Conservation (phyloP, 2,888 invertebrate genomes). For the Metellina segmentata region DNA sequence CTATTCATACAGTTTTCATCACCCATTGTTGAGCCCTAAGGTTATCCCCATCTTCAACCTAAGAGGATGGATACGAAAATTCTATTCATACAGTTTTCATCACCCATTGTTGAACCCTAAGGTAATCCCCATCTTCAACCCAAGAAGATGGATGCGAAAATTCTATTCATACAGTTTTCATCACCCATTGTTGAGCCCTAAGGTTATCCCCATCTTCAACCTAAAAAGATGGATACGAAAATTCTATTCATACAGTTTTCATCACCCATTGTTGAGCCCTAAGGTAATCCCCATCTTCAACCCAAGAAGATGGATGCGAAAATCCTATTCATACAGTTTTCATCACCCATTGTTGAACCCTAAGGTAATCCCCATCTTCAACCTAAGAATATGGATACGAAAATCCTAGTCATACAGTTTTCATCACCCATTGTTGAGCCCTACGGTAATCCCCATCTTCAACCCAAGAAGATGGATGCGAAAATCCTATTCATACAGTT, state of each 20-base stretch:
- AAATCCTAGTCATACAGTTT: conserved; percentile 16
- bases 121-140: not conserved
- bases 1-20: conserved; percentile 27
- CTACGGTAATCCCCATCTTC: not conserved
- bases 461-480: not conserved
- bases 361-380: not conserved
- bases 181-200: conserved; percentile 11
- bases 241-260: conserved; percentile 18
- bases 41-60: not conserved
- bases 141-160: conserved; percentile 11
- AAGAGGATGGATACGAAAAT: conserved; percentile 11
- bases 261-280: conserved; percentile 16
- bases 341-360: conserved; percentile 15
- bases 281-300: not conserved
- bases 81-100: conserved; percentile 28
- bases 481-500: conserved; percentile 24
- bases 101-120: conserved; percentile 5
- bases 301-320: conserved; percentile 8
- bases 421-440: conserved; percentile 22
- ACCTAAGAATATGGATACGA: not conserved
- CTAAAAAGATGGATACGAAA: conserved; percentile 7
- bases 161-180: conserved; percentile 24
- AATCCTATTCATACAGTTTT: conserved; percentile 18
- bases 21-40: conserved; percentile 7
- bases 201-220: not conserved